Conservation (phyloP, 2,888 invertebrate species). For the Drosophila recens region DNA sequence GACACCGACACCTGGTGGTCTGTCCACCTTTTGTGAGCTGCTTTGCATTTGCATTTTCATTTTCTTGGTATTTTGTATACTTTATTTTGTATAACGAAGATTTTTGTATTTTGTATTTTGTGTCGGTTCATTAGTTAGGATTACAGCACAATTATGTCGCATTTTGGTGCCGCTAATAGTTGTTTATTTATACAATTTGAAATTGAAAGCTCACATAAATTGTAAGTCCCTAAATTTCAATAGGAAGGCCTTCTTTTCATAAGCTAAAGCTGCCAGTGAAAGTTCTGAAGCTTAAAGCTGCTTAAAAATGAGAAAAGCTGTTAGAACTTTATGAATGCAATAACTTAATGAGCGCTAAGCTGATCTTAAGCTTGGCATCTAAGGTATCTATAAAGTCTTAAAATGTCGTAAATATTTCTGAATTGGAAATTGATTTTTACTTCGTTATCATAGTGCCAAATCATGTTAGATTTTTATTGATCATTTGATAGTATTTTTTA, state of each 20-base stretch:
- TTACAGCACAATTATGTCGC: conserved; percentile 79
- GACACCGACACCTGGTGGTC: conserved; percentile 76
- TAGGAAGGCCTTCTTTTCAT: background rate
- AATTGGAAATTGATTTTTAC: conserved; percentile 30
- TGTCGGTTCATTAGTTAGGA: conserved; percentile 79
- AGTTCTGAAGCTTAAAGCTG: conserved; percentile 37
- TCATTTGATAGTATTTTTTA: conserved; percentile 4
- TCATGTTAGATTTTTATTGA: conserved; percentile 15
- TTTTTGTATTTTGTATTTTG: conserved; percentile 33
- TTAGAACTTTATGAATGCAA: conserved; percentile 46
- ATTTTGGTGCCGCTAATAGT: conserved; percentile 72
- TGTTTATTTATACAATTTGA: conserved; percentile 75
- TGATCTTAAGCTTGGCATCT: conserved; percentile 13
- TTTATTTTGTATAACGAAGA: conserved; percentile 22
- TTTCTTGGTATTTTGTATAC: conserved; percentile 35
- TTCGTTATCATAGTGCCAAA: conserved; percentile 6
- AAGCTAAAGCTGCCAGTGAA: conserved; percentile 40
- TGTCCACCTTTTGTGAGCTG: conserved; percentile 25
- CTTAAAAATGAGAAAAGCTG: conserved; percentile 1
- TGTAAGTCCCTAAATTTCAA: conserved; percentile 31
- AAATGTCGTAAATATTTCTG: conserved; percentile 32
- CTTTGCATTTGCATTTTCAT: conserved; percentile 58
- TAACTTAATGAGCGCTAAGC: conserved; percentile 51
- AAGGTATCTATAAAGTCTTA: conserved; percentile 5
- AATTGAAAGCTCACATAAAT: conserved; percentile 76